Evolutionary conservation across 2,888 invertebrate species (phyloP).

Genomic region (Pandemis cinnamomeana): DNA sequence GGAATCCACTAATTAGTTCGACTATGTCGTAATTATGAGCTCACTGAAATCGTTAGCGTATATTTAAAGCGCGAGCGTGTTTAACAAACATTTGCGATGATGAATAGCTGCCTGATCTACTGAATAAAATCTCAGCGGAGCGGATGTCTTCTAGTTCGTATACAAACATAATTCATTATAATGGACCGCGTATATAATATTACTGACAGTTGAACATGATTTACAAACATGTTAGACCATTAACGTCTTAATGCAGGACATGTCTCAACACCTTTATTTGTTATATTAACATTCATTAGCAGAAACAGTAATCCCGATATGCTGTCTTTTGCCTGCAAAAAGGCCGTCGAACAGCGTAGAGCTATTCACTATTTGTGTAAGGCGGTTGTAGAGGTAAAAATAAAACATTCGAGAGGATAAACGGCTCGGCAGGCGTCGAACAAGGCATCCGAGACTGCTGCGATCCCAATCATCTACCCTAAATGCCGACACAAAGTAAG

Average conservation of each 20-base stretch:
- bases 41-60: conserved; percentile 61
- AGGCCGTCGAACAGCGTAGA: conserved; percentile 26
- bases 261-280: conserved; percentile 14
- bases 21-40: conserved; percentile 69
- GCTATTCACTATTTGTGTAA: conserved; percentile 33
- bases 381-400: conserved; percentile 23
- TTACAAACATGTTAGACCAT: conserved; percentile 17
- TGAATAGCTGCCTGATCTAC: conserved; percentile 46
- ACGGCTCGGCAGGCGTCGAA: conserved; percentile 60
- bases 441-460: conserved; percentile 60
- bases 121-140: conserved; percentile 44
- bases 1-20: conserved; percentile 65
- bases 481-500: conserved; percentile 78
- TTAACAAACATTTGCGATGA: conserved; percentile 48
- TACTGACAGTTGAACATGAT: conserved; percentile 27
- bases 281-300: conserved; percentile 3
- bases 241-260: conserved; percentile 22
- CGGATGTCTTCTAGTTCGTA: conserved; percentile 42
- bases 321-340: conserved; percentile 2
- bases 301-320: conserved; percentile 4
- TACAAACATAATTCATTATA: conserved; percentile 33
- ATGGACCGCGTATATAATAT: conserved; percentile 12
- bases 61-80: conserved; percentile 50
- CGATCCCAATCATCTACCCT: conserved; percentile 71
- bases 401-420: conserved; percentile 49